Evolutionary conservation across 2,113 vertebrate genomes (phyloP), one percentile per base, ranked within the genome.

Genomic region (Anolis carolinensis): DNA sequence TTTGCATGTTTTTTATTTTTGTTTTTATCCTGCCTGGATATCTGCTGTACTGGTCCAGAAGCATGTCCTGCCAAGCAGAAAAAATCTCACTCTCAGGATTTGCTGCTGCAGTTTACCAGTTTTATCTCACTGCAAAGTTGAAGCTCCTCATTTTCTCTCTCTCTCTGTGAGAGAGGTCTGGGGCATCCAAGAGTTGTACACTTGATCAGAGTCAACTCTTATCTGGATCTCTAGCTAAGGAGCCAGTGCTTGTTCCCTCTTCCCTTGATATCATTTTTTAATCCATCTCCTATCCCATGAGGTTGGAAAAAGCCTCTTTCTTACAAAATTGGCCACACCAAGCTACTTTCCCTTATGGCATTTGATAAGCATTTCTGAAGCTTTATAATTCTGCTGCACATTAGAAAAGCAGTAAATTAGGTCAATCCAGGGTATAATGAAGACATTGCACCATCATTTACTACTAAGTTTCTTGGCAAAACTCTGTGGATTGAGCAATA

Each of bases 341-440:
- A 75, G 67, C 2, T 70, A 85, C 89, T 91, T 21, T 84, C 82
- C 79, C 86, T 91, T 89, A 91, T 89, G 32, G 16, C 0, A 3
- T 3, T 82, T 92, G 72, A 86, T n/a, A 0, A 0, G 80, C 85
- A 50, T 82, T 77, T 77, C 82, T 76, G 0, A 20, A 0, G 81
- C 84, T 27, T 83, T 88, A 89, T 90, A 85, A 68, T 91, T 87
- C 86, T 86, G 80, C 89, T 82, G 79, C 90, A 88, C 77, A 83
- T 10, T 77, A 50, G 39, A 25, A 5, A 92, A 93, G 82, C 87
- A 87, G 0, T 0, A 84, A 79, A 94, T 14, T 91, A 93, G 94
- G 92, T 93, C 93, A 93, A 87, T 78, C 87, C 79, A 84, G 23
- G 81, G 87, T 72, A 32, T 76, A 72, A 74, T 86, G 1, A 89